phyloP scores from a whole-genome alignment of 2,113 vertebrate species.

The Picathartes gymnocephalus region DNA sequence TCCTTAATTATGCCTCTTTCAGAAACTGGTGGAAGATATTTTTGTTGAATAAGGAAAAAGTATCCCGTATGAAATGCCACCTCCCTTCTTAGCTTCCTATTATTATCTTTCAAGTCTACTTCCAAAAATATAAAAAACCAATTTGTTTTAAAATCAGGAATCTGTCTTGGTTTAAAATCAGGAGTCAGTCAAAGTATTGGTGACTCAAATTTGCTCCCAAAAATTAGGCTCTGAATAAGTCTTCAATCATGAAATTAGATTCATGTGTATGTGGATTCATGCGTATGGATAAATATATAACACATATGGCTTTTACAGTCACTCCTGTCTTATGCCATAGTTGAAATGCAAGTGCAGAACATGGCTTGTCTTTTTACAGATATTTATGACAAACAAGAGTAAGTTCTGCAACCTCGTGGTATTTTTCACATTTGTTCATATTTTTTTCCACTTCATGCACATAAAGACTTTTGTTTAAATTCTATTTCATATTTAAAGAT shows the following conservation, averaged over 20 bases:
- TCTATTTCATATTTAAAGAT: background rate
- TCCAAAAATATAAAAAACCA: background rate
- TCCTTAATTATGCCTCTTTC: background rate
- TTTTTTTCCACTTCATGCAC: accelerated
- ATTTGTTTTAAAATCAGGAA: background rate
- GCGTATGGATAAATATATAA: background rate
- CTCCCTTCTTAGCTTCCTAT: background rate
- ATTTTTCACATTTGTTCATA: background rate
- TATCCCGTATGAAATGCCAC: background rate
- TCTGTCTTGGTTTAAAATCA: background rate
- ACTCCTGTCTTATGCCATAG: background rate
- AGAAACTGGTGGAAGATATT: background rate
- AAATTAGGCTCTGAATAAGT: background rate
- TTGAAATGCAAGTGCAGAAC: background rate
- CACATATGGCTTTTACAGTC: background rate
- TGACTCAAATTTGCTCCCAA: background rate
- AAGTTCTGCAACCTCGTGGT: background rate
- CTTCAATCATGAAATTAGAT: background rate
- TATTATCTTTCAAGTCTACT: background rate
- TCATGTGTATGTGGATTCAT: background rate
- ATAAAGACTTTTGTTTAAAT: background rate
- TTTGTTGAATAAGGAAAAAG: background rate
- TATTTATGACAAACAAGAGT: background rate
- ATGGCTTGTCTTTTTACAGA: background rate
- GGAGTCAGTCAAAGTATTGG: background rate